These are phyloP conservation scores for Nannoperca obscura DNA, from an alignment of 2,797 vertebrate species.

Conservation along the genomic window DNA sequence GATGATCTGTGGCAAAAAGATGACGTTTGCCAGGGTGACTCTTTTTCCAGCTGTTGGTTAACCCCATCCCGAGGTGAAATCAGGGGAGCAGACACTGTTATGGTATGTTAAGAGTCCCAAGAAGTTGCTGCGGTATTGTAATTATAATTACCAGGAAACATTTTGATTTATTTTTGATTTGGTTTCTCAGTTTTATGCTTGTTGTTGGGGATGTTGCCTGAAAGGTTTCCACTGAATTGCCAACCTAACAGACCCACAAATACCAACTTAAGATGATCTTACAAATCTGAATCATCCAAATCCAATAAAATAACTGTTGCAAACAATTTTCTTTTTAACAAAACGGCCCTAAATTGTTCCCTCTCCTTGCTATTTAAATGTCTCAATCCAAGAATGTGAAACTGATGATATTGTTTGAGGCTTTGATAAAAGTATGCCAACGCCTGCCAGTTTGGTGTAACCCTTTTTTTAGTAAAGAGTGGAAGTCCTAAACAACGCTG, in stretches of 20 bases:
- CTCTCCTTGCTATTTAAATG: neutral
- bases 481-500: conserved; percentile 21
- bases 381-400: neutral
- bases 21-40: conserved; percentile 28
- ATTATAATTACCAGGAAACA: conserved; percentile 14
- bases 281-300: neutral
- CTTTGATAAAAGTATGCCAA: no score
- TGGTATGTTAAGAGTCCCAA: neutral
- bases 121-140: neutral
- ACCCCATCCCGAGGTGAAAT: conserved; percentile 28
- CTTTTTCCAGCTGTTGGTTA: conserved; percentile 63
- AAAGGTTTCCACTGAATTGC: conserved; percentile 38
- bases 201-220: neutral
- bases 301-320: neutral
- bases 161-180: conserved; percentile 31
- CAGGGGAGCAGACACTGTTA: conserved; percentile 8
- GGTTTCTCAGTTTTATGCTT: conserved; percentile 9
- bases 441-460: neutral
- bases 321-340: neutral
- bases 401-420: neutral
- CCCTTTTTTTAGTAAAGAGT: conserved; percentile 24
- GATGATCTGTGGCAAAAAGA: conserved; percentile 30
- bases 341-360: neutral
- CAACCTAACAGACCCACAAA: conserved; percentile 1
- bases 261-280: neutral